Percentiles rank a stretch among this genome's conserved stretches.
phyloP scores from a whole-genome alignment of 2,797 vertebrate species.

The Pelodytes ibericus region DNA sequence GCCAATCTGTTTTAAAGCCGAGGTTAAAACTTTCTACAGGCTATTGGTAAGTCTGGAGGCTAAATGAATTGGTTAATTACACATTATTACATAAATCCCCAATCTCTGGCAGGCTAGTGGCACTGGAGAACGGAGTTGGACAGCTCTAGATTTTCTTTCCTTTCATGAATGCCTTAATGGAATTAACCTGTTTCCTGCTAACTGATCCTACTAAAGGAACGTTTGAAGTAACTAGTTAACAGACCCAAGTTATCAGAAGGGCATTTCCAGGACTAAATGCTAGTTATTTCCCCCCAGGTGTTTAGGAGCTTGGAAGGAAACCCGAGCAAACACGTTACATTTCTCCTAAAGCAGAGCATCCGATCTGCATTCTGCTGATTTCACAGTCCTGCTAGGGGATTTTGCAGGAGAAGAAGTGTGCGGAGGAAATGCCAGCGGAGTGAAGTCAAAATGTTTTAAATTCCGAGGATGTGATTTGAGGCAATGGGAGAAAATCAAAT shows the following conservation, averaged over 20 bases:
- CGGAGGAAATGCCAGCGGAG: conserved; percentile 36
- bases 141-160: not conserved
- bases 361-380: conserved; percentile 34
- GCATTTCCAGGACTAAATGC: not conserved
- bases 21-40: not conserved
- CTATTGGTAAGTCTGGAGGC: not conserved
- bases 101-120: not conserved
- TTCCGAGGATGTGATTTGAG: conserved; percentile 24
- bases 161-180: not conserved
- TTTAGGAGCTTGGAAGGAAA: conserved; percentile 15
- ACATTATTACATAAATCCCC: not conserved
- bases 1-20: too few species aligned
- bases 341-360: conserved; percentile 24
- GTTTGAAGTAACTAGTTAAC: not conserved
- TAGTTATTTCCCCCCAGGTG: not conserved
- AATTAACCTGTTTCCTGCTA: not conserved
- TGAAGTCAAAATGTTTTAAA: conserved; percentile 29
- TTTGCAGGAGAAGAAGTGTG: conserved; percentile 6
- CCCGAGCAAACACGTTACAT: conserved; percentile 12
- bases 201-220: not conserved
- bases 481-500: conserved; percentile 17
- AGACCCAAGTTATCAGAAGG: not conserved
- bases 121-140: not conserved
- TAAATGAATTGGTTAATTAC: not conserved
- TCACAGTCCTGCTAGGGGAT: conserved; percentile 6